A percentile compares a stretch with the other conserved stretches of the same genome.
These are phyloP conservation scores for Arctocebus calabarensis DNA, from an alignment of 2,797 vertebrate genomes.

Conservation along the genomic window DNA sequence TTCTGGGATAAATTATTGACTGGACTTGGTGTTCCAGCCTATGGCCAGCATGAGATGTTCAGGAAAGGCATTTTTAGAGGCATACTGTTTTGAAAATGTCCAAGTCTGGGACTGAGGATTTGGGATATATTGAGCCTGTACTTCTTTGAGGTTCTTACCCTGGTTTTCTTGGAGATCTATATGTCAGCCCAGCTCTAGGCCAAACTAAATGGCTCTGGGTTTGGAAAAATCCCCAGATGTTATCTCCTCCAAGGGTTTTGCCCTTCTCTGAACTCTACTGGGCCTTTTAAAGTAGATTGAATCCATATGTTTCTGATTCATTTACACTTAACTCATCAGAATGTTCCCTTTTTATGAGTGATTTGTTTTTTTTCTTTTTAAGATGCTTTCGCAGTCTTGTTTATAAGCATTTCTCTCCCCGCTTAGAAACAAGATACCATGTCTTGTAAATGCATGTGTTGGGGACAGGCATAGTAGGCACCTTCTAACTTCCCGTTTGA, in stretches of 20 bases:
- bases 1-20: constrained; percentile 38
- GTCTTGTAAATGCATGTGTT: background rate
- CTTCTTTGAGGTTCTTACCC: background rate
- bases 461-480: background rate
- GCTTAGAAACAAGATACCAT: constrained; percentile 44
- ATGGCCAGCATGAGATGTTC: background rate
- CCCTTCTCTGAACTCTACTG: constrained; percentile 62
- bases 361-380: constrained; percentile 63
- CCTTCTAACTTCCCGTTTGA: background rate
- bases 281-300: constrained; percentile 69
- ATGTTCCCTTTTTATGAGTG: constrained; percentile 55
- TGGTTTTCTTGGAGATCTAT: constrained; percentile 54
- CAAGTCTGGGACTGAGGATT: background rate
- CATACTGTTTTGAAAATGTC: background rate
- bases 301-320: constrained; percentile 83
- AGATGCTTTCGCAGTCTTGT: constrained; percentile 70
- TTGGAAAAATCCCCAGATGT: constrained; percentile 61
- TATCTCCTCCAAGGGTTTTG: constrained; percentile 61
- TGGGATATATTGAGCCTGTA: background rate
- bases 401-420: constrained; percentile 64
- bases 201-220: constrained; percentile 46
- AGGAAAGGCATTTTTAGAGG: constrained; percentile 52
- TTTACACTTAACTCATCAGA: constrained; percentile 80
- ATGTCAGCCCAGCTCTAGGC: constrained; percentile 10
- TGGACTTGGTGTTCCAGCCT: background rate